Evolutionary conservation across 2,888 invertebrate genomes (phyloP).

Genomic region (Linnaemya tessellans): DNA sequence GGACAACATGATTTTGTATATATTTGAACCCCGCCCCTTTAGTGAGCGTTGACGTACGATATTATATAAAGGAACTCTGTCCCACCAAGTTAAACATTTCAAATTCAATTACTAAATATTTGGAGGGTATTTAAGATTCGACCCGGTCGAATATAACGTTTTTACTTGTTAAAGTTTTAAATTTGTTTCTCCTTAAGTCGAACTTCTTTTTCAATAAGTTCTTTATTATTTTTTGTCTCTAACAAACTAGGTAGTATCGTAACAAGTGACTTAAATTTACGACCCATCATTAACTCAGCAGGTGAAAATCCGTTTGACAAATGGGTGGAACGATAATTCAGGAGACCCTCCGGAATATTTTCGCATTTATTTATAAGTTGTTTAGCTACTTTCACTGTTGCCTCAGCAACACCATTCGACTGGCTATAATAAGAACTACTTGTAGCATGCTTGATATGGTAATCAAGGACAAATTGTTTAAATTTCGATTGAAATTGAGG

Average conservation of each 20-base stretch:
- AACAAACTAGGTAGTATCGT: slow-evolving; percentile 17
- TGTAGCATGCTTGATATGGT: slow-evolving; percentile 10
- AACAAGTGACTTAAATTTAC: slow-evolving; percentile 36
- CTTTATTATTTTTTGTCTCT: neutral
- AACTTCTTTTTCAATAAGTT: neutral
- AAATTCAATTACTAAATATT: too few relatives aligned
- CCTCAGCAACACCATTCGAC: slow-evolving; percentile 38
- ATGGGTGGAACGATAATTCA: slow-evolving; percentile 40
- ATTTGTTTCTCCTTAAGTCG: slow-evolving; percentile 12
- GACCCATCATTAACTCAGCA: slow-evolving; percentile 44
- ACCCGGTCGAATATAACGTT: too few relatives aligned
- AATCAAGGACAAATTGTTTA: slow-evolving; percentile 34
- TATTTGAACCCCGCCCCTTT: too few relatives aligned
- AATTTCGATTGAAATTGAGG: too few relatives aligned
- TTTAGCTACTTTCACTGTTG: slow-evolving; percentile 50
- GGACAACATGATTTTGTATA: too few relatives aligned
- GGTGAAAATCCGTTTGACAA: slow-evolving; percentile 42
- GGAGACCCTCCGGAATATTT: slow-evolving; percentile 23
- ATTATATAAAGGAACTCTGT: too few relatives aligned
- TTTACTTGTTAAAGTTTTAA: slow-evolving; percentile 37
- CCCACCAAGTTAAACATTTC: too few relatives aligned
- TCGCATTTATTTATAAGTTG: slow-evolving; percentile 32
- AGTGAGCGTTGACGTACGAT: too few relatives aligned
- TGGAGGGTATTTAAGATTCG: too few relatives aligned
- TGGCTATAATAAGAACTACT: slow-evolving; percentile 50